Evolutionary conservation across 2,888 invertebrate species (phyloP).

Genomic region (Drosophila sordidapex): DNA sequence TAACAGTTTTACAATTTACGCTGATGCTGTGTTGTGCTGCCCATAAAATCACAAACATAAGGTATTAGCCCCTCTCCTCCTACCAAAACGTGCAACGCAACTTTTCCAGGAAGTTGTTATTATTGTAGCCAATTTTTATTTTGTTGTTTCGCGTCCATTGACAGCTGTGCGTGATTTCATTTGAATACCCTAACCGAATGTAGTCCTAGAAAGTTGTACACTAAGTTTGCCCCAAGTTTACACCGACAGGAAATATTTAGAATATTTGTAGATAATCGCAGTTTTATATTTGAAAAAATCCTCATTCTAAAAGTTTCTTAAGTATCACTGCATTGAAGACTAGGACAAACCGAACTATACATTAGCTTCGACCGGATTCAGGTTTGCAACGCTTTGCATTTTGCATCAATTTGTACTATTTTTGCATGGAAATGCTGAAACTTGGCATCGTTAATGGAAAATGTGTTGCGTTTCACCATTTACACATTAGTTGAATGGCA

Average conservation of each 20-base stretch:
- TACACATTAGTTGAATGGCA: conserved; percentile 51
- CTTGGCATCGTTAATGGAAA: conserved; percentile 43
- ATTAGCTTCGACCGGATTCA: background rate
- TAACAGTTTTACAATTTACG: conserved; percentile 33
- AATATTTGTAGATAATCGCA: background rate
- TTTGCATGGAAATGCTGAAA: conserved; percentile 24
- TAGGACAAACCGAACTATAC: background rate
- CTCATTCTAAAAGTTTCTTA: background rate
- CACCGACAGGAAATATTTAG: background rate
- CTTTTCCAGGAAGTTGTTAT: conserved; percentile 75
- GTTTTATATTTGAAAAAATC: background rate
- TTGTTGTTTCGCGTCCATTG: conserved; percentile 53
- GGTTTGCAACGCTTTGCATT: conserved; percentile 5
- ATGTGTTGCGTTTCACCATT: conserved; percentile 53
- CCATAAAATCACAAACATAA: conserved; percentile 57
- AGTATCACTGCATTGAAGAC: background rate
- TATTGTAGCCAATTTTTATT: conserved; percentile 26
- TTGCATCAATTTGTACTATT: conserved; percentile 27
- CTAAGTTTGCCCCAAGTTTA: background rate
- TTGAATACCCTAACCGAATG: conserved; percentile 18
- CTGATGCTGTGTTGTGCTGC: background rate
- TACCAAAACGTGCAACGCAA: conserved; percentile 49
- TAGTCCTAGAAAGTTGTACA: conserved; percentile 1
- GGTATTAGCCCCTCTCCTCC: conserved; percentile 21
- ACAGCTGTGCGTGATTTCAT: conserved; percentile 55